Conservation (phyloP, 2,888 invertebrate species). For the Laspeyria flexula region DNA sequence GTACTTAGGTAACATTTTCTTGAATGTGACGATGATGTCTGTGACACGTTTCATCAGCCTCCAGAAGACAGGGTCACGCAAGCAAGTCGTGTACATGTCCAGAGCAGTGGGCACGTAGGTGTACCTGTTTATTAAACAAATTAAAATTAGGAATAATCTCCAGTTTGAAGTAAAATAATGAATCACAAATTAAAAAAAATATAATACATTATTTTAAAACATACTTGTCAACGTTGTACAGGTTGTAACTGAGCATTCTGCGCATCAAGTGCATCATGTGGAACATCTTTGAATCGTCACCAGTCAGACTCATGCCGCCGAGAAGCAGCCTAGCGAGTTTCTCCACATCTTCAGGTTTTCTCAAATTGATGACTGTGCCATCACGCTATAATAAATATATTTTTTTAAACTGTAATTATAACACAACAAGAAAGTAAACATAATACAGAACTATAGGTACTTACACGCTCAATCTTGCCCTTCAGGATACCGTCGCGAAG, state of each 20-base stretch:
- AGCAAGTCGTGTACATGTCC: slow-evolving; percentile 87
- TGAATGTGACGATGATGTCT: slow-evolving; percentile 86
- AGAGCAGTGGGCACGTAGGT: slow-evolving; percentile 86
- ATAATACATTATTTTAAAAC: slow-evolving; percentile 22
- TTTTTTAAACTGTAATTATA: background rate
- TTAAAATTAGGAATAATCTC: background rate
- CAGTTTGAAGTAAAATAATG: background rate
- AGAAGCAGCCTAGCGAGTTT: slow-evolving; percentile 88
- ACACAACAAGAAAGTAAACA: background rate
- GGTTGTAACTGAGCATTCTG: slow-evolving; percentile 67
- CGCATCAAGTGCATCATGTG: slow-evolving; percentile 69
- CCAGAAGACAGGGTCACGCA: slow-evolving; percentile 91
- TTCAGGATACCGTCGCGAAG: slow-evolving; percentile 79
- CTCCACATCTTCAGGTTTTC: slow-evolving; percentile 88
- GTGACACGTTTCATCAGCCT: slow-evolving; percentile 87
- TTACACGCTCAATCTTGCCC: slow-evolving; percentile 72
- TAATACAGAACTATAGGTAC: slow-evolving; percentile 29
- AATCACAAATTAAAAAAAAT: background rate
- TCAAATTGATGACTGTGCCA: slow-evolving; percentile 87
- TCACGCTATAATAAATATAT: slow-evolving; percentile 70
- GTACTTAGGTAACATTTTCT: slow-evolving; percentile 86
- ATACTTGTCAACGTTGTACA: slow-evolving; percentile 75
- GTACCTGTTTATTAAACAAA: slow-evolving; percentile 56
- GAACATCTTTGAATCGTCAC: slow-evolving; percentile 85
- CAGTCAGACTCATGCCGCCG: slow-evolving; percentile 84